These are phyloP conservation scores for Scopus umbretta DNA, from an alignment of 2,113 vertebrate genomes.

Conservation along the genomic window DNA sequence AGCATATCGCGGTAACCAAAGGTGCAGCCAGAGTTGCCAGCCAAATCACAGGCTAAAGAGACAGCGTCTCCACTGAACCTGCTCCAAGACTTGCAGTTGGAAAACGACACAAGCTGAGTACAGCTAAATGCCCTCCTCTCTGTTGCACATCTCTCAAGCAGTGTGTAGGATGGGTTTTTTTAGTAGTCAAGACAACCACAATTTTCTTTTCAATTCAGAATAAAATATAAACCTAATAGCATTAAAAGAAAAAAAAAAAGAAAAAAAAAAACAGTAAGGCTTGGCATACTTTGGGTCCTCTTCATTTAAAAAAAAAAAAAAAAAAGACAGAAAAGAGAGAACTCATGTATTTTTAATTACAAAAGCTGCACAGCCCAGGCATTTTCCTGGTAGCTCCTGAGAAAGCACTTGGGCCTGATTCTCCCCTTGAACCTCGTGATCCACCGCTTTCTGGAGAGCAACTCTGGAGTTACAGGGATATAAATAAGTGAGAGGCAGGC, in stretches of 20 bases:
- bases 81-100: not conserved
- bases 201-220: conserved; percentile 70
- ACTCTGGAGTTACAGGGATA: not conserved
- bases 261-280: not conserved
- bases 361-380: conserved; percentile 26
- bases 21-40: not conserved
- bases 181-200: conserved; percentile 73
- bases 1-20: not conserved
- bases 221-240: conserved; percentile 71
- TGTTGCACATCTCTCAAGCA: conserved; percentile 22
- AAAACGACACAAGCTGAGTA: conserved; percentile 31
- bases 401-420: conserved; percentile 6
- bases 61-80: not conserved
- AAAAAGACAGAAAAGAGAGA: not conserved
- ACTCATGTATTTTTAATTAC: conserved; percentile 60
- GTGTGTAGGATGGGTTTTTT: conserved; percentile 57
- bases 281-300: conserved; percentile 36
- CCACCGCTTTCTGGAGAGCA: not conserved
- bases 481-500: conserved; percentile 35
- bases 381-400: conserved; percentile 37
- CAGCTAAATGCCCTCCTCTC: conserved; percentile 16
- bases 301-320: conserved; percentile 24
- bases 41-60: not conserved
- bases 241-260: not conserved
- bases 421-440: not conserved